Evolutionary conservation across 1,140 invertebrate species (phyloP), one percentile per base, ranked within the genome.

Genomic region (Achatina immaculata): DNA sequence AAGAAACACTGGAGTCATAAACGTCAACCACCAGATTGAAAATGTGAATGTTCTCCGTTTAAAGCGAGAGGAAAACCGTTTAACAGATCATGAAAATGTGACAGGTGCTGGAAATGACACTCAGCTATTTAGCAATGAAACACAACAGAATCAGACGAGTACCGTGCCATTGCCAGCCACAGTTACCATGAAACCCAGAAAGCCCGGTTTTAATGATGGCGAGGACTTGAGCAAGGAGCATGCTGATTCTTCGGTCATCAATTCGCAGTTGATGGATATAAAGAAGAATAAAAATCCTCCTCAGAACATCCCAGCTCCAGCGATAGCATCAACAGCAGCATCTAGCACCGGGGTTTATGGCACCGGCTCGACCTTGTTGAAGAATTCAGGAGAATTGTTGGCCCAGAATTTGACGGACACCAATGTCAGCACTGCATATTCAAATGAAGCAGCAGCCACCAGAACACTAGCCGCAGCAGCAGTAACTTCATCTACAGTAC

Each of bases 161-260:
- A n/a, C 24, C 21, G 4, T 58, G 55, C 7, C 55, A 9, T 21
- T 4, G 11, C 55, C 55, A 4, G n/a, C 21, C 55, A 58, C 55
- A 58, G n/a, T 24, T 58, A 3, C 55, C 11, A 3, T 58, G 34
- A 4, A 11, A 42, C 42, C 73, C 6, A 58, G 11, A 34, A 76
- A 76, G 51, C 73, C 73, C 2, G 34, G 2, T 2, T 28, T 58
- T 36, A 58, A 14, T 36, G 80, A 85, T 83, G 82, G 83, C 66
- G 68, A 65, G 3, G 40, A 31, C 62, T 78, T 82, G 28, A 69
- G 71, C 28, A 73, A 48, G 36, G 43, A 73, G 11, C 69, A 66
- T 73, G 78, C 81, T 28, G 79, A 79, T 78, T 74, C 83, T 38
- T 4, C 48, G 6, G 6, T 48, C n/a, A 71, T 62, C 14, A 51